Evolutionary conservation across 2,113 vertebrate species (phyloP).

Genomic region (Ivindomyrus marchei): DNA sequence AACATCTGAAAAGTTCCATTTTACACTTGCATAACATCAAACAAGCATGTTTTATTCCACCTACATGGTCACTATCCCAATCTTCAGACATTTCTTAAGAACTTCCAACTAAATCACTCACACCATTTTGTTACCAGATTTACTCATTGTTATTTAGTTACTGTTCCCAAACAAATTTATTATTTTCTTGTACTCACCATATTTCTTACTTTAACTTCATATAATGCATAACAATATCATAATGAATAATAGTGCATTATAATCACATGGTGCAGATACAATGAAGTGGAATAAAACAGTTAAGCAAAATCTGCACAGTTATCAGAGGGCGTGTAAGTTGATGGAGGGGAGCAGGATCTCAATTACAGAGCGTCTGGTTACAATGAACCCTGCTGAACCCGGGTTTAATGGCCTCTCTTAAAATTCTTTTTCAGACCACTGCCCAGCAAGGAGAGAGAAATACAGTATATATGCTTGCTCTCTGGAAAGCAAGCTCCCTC

Average conservation of each 20-base stretch:
- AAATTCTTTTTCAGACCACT: not conserved
- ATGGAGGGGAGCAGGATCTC: conserved; percentile 28
- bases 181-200: not conserved
- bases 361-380: conserved; percentile 36
- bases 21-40: not conserved
- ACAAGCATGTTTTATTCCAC: not conserved
- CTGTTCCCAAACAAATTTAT: not conserved
- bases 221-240: not conserved
- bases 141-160: not conserved
- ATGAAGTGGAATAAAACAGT: not conserved
- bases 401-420: conserved; percentile 35
- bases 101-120: not conserved
- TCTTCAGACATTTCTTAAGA: not conserved
- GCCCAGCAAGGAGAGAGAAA: conserved; percentile 11
- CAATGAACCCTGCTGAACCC: conserved; percentile 40
- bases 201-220: not conserved
- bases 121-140: not conserved
- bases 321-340: not conserved
- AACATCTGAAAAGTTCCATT: not conserved
- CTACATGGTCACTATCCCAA: not conserved
- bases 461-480: conserved; percentile 5
- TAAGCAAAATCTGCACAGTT: not conserved
- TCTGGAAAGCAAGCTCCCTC: not conserved
- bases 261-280: not conserved
- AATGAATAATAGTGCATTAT: not conserved